phyloP scores from a whole-genome alignment of 2,113 vertebrate genomes.

The Dolichotis patagonum region DNA sequence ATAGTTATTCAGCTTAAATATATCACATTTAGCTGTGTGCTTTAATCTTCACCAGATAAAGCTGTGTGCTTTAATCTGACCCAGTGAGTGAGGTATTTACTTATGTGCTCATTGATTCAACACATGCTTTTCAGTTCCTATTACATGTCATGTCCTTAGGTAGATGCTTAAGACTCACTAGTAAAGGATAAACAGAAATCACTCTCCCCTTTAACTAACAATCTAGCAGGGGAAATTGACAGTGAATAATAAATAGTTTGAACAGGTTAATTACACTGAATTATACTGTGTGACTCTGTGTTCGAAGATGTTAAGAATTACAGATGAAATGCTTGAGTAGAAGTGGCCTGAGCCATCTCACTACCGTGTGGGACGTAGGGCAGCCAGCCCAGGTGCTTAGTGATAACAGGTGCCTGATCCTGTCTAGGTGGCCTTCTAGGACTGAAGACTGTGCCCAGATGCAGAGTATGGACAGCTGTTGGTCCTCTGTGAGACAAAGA shows the following conservation, averaged over 20 bases:
- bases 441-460: not conserved
- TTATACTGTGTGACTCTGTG: not conserved
- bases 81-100: not conserved
- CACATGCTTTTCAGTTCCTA: not conserved
- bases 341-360: not conserved
- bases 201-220: not conserved
- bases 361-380: not conserved
- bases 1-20: not conserved
- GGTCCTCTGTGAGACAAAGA: not conserved
- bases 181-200: not conserved
- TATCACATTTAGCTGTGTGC: not conserved
- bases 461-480: not conserved
- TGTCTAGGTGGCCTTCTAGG: not conserved
- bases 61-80: not conserved
- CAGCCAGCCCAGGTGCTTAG: not conserved
- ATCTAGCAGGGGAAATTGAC: not conserved
- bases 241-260: not conserved
- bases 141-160: not conserved
- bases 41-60: not conserved
- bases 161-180: not conserved
- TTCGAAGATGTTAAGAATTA: not conserved
- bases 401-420: not conserved
- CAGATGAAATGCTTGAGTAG: not conserved
- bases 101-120: not conserved
- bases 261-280: not conserved